A percentile compares a stretch with the other conserved stretches of the same genome.
phyloP scores from a whole-genome alignment of 2,888 invertebrate species.

The Phyllotreta cruciferae region DNA sequence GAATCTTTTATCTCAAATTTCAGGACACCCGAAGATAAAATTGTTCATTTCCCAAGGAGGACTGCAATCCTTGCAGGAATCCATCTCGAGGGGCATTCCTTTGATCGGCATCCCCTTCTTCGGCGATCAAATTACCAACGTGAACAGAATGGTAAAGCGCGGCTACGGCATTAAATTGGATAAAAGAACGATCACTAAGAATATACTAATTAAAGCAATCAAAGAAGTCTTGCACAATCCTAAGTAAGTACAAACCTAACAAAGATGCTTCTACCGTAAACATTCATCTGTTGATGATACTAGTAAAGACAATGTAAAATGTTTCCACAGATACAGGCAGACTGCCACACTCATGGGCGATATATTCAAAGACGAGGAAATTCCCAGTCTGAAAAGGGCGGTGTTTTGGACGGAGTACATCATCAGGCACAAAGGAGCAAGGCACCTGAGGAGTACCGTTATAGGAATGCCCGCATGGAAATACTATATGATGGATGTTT shows the following conservation, averaged over 20 bases:
- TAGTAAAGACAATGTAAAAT: neutral
- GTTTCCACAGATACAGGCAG: constrained; percentile 39
- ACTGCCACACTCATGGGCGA: constrained; percentile 39
- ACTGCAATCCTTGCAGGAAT: constrained; percentile 59
- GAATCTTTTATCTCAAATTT: constrained; percentile 17
- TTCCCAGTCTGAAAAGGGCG: constrained; percentile 46
- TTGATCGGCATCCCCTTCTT: constrained; percentile 58
- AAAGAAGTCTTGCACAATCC: constrained; percentile 37
- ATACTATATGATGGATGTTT: constrained; percentile 45
- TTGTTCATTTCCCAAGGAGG: constrained; percentile 61
- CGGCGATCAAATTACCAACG: constrained; percentile 58
- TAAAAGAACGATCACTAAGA: constrained; percentile 50
- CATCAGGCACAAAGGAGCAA: constrained; percentile 47
- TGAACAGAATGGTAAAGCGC: constrained; percentile 42
- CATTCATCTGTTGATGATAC: neutral
- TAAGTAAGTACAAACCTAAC: constrained; percentile 29
- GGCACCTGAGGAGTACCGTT: constrained; percentile 42
- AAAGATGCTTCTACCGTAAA: neutral
- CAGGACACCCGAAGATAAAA: constrained; percentile 57
- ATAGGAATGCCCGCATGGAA: constrained; percentile 38
- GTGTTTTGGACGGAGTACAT: constrained; percentile 52
- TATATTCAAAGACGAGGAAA: constrained; percentile 47
- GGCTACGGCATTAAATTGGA: constrained; percentile 55
- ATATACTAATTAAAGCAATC: constrained; percentile 50
- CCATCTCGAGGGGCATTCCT: constrained; percentile 57